Conservation (phyloP, 1,140 invertebrate genomes). For the Mamestra configurata region DNA sequence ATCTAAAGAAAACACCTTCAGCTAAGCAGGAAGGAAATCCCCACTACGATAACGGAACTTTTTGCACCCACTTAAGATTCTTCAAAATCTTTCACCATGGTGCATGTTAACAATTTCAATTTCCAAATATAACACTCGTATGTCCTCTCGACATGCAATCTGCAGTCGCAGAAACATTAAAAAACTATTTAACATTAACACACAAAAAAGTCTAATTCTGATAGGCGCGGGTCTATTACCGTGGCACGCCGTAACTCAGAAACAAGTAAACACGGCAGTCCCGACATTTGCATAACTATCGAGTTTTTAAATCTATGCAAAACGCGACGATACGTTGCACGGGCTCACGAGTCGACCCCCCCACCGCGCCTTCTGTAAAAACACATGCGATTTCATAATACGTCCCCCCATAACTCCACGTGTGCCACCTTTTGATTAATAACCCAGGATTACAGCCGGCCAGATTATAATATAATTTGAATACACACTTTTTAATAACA, state of each 20-base stretch:
- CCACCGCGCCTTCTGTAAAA: conserved; percentile 63
- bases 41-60: background rate
- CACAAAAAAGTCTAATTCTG: conserved; percentile 69
- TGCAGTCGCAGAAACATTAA: conserved; percentile 56
- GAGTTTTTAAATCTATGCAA: conserved; percentile 87
- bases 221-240: conserved; percentile 75
- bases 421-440: conserved; percentile 69
- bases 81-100: background rate
- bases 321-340: conserved; percentile 81
- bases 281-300: conserved; percentile 84
- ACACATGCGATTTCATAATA: conserved; percentile 79
- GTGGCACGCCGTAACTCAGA: conserved; percentile 80
- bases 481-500: conserved; percentile 62
- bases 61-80: background rate
- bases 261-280: conserved; percentile 82
- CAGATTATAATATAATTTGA: conserved; percentile 64
- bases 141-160: conserved; percentile 55
- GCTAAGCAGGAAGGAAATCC: background rate
- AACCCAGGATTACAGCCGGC: conserved; percentile 57
- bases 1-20: background rate
- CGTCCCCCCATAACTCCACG: conserved; percentile 59
- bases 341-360: conserved; percentile 69
- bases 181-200: conserved; percentile 55
- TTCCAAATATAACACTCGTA: conserved; percentile 37
- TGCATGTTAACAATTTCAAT: conserved; percentile 45